These are phyloP conservation scores for Palythoa heliodiscus DNA, from an alignment of 92 coral and sea anemone genomes.

Conservation along the genomic window DNA sequence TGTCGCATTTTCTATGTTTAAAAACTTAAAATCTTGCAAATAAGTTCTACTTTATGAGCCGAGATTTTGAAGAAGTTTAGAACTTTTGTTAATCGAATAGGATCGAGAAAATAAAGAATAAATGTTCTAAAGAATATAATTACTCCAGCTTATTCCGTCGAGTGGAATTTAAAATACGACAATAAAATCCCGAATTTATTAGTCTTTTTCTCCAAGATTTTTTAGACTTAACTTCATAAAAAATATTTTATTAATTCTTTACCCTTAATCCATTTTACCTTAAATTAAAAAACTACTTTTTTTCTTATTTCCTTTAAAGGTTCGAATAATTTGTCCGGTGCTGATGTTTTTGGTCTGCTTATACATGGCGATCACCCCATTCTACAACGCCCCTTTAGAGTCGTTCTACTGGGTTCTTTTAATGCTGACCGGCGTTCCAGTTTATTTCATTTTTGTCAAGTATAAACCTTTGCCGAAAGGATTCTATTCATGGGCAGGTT, in stretches of 20 bases:
- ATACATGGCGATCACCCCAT: constrained; percentile 44
- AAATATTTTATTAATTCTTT: neutral
- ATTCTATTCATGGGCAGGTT: constrained; percentile 40
- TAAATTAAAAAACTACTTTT: neutral
- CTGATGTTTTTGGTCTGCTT: constrained; percentile 27
- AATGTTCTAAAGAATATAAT: no score
- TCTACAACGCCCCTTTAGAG: constrained; percentile 38
- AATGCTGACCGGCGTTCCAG: constrained; percentile 45
- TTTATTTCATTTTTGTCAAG: constrained; percentile 44
- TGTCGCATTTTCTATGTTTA: no score
- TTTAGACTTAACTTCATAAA: no score
- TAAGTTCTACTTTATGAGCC: no score
- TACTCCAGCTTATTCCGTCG: no score
- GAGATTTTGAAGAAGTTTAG: no score
- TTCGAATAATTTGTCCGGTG: constrained; percentile 25
- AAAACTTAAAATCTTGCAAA: no score
- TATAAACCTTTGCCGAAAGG: constrained; percentile 37
- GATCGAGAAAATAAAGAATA: no score
- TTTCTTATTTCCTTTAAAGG: constrained; percentile 11
- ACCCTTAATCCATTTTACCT: no score
- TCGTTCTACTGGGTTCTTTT: constrained; percentile 50
- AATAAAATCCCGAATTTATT: neutral
- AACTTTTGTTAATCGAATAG: no score
- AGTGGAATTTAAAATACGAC: no score
- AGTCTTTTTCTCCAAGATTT: neutral